Base-by-base conservation (phyloP, 2,797 vertebrate genomes). In the Notamacropus eugenii region DNA sequence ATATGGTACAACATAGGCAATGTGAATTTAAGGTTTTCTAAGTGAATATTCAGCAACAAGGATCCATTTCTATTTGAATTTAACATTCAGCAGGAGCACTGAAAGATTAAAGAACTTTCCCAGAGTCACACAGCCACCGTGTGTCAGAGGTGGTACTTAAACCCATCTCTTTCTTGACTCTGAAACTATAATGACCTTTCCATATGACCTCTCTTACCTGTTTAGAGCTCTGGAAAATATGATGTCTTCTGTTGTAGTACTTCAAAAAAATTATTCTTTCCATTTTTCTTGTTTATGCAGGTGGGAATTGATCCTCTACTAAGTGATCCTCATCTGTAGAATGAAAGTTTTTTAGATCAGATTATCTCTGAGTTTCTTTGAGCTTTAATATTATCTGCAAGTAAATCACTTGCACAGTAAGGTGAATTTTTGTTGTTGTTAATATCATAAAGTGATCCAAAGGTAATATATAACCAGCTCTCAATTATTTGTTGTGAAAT, bases 201-300 rank as follows among this genome's bases (percentile, higher is more conserved):
- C 93, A 12, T 5, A 6, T 62, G 31, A 92, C 92, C 74, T 93
- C 90, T 82, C 93, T 97, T 93, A 74, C 92, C 58, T 92, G 92
- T 87, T 74, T 3, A 96, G 34, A 24, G 59, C 54, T 93, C 24
- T 94, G 31, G 93, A 56, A 55, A 22, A n/a, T 55, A 96, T 95
- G 34, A n/a, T 55, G 93, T 96, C 92, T 90, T 82, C 95, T 95
- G 2, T 95, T 97, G 58, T 29, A 62, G 59, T 62, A 62, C 31
- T 31, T 28, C 22, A 3, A 34, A 54, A 96, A 94, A 93, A 50
- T 40, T 95, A 59, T 93, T 34, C 55, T 94, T 94, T 87, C 34
- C 50, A 0, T 92, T 91, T 91, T 93, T 40, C 55, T 87, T 95
- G 1, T 95, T 92, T n/a, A 52, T 55, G 19, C 31, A 46, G 57